Base-by-base conservation (phyloP, 1,140 invertebrate species). In the Drosophila asahinai region DNA sequence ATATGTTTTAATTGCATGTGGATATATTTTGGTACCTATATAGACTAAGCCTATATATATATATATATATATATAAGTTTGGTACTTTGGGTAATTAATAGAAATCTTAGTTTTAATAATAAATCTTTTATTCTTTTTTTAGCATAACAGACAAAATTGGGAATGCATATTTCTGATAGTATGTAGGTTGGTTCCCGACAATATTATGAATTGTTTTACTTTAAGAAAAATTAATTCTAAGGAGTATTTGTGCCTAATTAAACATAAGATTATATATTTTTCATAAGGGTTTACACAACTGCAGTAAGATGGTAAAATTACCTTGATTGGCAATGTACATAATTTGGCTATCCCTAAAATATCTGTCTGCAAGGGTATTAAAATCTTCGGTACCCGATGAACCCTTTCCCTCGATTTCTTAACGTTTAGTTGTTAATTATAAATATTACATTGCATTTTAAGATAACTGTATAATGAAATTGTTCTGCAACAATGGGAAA, bases 401-500 rank as follows among this genome's bases (percentile, higher is more conserved):
- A 36, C 36, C 17, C 27, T 42, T 36, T 72, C 30, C 1, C 14
- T 3, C 14, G 19, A 45, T 38, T 45, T 33, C 40, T 14, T 11
- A 17, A 52, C 17, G 52, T 43, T 43, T 30, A 22, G 9, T 43
- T 59, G 51, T 19, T 48, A 45, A 77, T 67, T 25, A n/a, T 38
- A 38, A 67, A 70, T 71, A 77, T 58, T 64, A 19, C 64, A 67
- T 82, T 73, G 27, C 73, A 62, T 77, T 82, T 90, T 19, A 80
- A 81, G 71, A 81, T 82, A 60, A 38, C 66, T 82, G 40, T 77
- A 90, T 81, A 86, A 90, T 90, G 86, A 70, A 72, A 90, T 82
- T 74, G 78, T 51, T 58, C 64, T 86, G 60, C 58, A 86, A 92
- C 77, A 73, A 99, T 99, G 98, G 98, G 98, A 71, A 99, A 99